Conservation (phyloP, 2,113 vertebrate genomes). For the Syngnathus scovelli region DNA sequence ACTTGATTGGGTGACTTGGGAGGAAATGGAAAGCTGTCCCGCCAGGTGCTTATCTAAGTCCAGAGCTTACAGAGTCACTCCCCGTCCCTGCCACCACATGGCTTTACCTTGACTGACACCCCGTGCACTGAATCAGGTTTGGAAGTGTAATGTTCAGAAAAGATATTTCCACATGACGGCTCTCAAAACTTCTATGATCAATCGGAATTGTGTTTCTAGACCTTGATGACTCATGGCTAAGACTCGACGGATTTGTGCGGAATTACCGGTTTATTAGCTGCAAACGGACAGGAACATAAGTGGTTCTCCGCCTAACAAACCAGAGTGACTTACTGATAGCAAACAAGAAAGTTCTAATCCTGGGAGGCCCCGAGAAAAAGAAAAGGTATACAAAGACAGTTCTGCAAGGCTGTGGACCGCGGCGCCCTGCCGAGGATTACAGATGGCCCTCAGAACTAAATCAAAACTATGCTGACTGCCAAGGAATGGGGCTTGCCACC, state of each 20-base stretch:
- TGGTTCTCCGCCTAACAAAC: conserved; percentile 4
- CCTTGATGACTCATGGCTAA: background rate
- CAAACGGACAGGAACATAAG: background rate
- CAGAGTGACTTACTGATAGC: conserved; percentile 7
- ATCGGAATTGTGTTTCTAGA: background rate
- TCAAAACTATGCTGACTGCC: conserved; percentile 66
- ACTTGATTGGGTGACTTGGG: conserved; percentile 58
- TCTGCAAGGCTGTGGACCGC: background rate
- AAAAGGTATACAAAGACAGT: conserved; percentile 1
- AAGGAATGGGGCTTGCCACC: conserved; percentile 52
- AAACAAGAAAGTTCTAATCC: conserved; percentile 22
- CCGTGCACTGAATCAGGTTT: conserved; percentile 45
- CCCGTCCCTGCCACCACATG: conserved; percentile 39
- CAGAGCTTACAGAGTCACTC: conserved; percentile 57
- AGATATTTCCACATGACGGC: conserved; percentile 28
- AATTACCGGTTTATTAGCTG: background rate
- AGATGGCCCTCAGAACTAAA: conserved; percentile 69
- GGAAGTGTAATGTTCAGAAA: conserved; percentile 39
- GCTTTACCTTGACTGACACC: conserved; percentile 41
- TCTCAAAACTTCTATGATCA: conserved; percentile 28
- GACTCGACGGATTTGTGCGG: background rate
- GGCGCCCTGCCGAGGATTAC: conserved; percentile 60
- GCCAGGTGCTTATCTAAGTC: conserved; percentile 70
- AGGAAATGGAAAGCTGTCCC: conserved; percentile 65
- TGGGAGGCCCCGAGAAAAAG: conserved; percentile 31